These are phyloP conservation scores for Drosophila incognita DNA, from an alignment of 2,888 invertebrate genomes.

Conservation along the genomic window DNA sequence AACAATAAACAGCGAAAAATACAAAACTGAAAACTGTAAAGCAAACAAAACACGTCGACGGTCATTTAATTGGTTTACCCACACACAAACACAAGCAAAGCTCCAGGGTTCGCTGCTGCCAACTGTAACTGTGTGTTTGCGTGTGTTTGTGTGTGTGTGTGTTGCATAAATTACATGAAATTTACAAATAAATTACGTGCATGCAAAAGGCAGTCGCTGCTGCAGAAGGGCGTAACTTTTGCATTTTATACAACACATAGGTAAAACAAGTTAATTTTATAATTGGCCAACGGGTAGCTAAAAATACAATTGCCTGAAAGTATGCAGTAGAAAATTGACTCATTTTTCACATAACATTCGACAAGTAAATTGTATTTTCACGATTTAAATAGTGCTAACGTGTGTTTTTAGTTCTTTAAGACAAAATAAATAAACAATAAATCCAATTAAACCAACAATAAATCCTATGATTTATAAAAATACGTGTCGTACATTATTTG, in stretches of 20 bases:
- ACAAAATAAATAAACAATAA: background rate
- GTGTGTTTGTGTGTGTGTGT: constrained; percentile 5
- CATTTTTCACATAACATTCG: constrained; percentile 2
- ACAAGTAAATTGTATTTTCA: background rate
- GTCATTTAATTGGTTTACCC: constrained; percentile 71
- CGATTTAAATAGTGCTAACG: background rate
- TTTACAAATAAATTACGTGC: constrained; percentile 74
- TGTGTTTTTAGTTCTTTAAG: background rate
- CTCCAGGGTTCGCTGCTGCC: constrained; percentile 30
- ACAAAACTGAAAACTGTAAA: constrained; percentile 63
- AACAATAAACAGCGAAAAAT: constrained; percentile 40
- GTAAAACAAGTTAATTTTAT: constrained; percentile 38
- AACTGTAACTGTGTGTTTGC: constrained; percentile 15
- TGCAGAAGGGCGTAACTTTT: constrained; percentile 21
- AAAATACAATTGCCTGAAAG: constrained; percentile 7
- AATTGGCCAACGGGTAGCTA: constrained; percentile 27
- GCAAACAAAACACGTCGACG: constrained; percentile 67
- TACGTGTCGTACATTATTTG: background rate
- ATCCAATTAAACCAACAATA: background rate
- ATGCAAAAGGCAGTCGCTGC: constrained; percentile 54
- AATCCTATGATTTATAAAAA: background rate
- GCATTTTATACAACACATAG: constrained; percentile 7
- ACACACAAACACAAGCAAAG: constrained; percentile 31
- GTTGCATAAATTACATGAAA: constrained; percentile 65
- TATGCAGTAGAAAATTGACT: constrained; percentile 2